Evolutionary conservation across 1,140 invertebrate species (phyloP), one percentile per base, ranked within the genome.

Genomic region (Meloidogyne floridensis): DNA sequence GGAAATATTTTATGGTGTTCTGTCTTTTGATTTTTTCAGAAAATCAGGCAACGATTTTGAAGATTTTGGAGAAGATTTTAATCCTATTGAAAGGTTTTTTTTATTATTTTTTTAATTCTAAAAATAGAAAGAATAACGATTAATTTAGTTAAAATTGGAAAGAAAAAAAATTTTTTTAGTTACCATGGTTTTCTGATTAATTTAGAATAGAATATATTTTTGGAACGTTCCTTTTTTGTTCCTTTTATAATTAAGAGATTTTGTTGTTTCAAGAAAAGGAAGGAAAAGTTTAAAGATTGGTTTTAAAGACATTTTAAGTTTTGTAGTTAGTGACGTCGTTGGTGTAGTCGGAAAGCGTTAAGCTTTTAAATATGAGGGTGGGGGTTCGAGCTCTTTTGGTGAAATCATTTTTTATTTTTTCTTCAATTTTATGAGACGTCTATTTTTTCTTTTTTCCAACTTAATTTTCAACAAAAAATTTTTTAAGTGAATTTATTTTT

Each of bases 1-100:
- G 4, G 77, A 79, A 79, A 42, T 72, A 13, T 47, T 79, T 51
- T 79, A 79, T 47, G 77, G 77, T 72, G 65, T 79, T 7, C 10
- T 79, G 43, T 20, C n/a, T 53, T 47, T 69, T 51, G 13, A 20
- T 65, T 69, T 71, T 11, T 13, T 51, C 11, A 43, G 32, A 70
- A 47, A 70, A 32, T 32, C 32, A 11, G 11, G 10, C 53, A 54
- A 54, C 53, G 10, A 54, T 54, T 54, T 32, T 32, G 15, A 47
- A 47, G 6, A 75, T 54, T 18, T 20, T n/a, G n/a, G 32, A 1
- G 32, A 32, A 32, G 32, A 69, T 2, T 79, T 79, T 51, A 51
- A 72, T 72, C 32, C 77, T n/a, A 51, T 74, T 15, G 43, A 51
- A 74, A 74, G 72, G 72, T 74, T 74, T 51, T 5, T 10, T 20